Evolutionary conservation across 2,888 invertebrate genomes (phyloP).

Genomic region (Orthosia gothica): DNA sequence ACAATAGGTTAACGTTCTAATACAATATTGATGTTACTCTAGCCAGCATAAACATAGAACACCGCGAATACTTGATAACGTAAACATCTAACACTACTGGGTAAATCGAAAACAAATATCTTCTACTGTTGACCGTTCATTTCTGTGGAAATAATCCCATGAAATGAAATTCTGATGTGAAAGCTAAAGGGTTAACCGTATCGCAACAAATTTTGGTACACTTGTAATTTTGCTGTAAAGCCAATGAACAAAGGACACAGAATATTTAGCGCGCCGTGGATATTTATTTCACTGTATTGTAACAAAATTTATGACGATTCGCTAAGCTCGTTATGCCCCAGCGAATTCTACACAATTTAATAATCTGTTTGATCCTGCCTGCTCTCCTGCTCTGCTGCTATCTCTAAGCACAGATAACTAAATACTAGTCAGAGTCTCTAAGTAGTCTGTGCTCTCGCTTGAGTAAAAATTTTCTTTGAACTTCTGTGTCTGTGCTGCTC

Average conservation of each 20-base stretch:
- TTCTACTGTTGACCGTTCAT: constrained; percentile 63
- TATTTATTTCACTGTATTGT: constrained; percentile 64
- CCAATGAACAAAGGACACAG: constrained; percentile 62
- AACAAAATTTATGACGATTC: constrained; percentile 72
- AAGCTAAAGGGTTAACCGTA: constrained; percentile 61
- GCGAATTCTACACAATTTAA: constrained; percentile 63
- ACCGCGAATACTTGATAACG: constrained; percentile 73
- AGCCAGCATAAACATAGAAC: constrained; percentile 76
- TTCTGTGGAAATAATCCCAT: constrained; percentile 67
- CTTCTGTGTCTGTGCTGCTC: too few relatives aligned
- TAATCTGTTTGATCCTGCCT: constrained; percentile 57
- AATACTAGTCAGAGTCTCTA: too few relatives aligned
- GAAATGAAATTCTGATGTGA: constrained; percentile 70
- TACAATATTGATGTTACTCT: constrained; percentile 82
- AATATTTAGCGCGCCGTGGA: constrained; percentile 59
- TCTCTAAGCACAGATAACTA: too few relatives aligned
- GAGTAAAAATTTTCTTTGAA: too few relatives aligned
- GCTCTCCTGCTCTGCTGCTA: too few relatives aligned
- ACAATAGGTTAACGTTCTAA: constrained; percentile 77
- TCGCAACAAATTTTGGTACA: constrained; percentile 57
- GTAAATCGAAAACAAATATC: constrained; percentile 75
- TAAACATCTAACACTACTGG: constrained; percentile 78
- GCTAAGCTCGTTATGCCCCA: constrained; percentile 66
- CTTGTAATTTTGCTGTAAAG: constrained; percentile 61
- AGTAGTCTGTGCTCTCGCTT: too few relatives aligned